Evolutionary conservation across 2,797 vertebrate genomes (phyloP).

Genomic region (Chloroceryle amazona): DNA sequence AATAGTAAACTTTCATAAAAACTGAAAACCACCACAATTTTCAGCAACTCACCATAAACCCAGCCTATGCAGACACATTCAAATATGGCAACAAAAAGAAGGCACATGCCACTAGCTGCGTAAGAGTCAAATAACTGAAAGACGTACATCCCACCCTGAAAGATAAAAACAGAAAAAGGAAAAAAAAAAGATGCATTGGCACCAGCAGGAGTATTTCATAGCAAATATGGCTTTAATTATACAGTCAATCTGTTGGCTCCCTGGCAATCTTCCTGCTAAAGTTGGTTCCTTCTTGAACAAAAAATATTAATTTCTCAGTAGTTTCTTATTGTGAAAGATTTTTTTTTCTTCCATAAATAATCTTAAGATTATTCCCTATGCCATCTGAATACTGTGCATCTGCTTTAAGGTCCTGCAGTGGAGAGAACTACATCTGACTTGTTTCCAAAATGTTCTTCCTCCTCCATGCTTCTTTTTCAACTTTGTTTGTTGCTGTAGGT

Average conservation of each 20-base stretch:
- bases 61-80: slow-evolving; percentile 98
- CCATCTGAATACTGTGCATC: neutral
- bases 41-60: slow-evolving; percentile 92
- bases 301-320: neutral
- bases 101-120: slow-evolving; percentile 97
- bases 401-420: neutral
- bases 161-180: slow-evolving; percentile 33
- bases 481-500: neutral
- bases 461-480: neutral
- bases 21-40: neutral
- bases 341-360: neutral
- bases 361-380: neutral
- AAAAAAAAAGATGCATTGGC: neutral
- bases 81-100: slow-evolving; percentile 98
- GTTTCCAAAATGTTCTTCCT: neutral
- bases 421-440: neutral
- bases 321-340: neutral
- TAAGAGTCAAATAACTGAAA: slow-evolving; percentile 98
- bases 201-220: neutral
- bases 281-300: neutral
- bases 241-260: neutral
- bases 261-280: neutral
- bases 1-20: neutral
- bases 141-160: slow-evolving; percentile 97
- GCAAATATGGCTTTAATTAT: neutral